Evolutionary conservation across 2,888 invertebrate genomes (phyloP), one percentile per base, ranked within the genome.

Genomic region (Tuberolachnus salignus): DNA sequence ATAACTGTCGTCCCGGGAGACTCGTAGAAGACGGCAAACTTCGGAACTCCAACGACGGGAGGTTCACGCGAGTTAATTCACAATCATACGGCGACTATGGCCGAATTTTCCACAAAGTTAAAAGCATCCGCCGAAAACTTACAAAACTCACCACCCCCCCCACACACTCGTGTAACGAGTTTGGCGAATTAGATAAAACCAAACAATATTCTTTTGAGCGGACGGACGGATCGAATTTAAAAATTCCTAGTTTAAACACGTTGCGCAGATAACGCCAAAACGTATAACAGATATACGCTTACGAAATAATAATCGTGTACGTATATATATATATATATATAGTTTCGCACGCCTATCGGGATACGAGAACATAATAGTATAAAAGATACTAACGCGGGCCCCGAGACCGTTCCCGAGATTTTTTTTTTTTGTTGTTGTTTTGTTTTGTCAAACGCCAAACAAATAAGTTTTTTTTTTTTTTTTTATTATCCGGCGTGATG

Each of bases 11-110:
- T 73, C 73, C 63, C 73, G 1, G n/a, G 73, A 53, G 51, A 64
- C 63, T n/a, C 9, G 34, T 6, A 6, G 34, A 34, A 34, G 34
- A n/a, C n/a, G n/a, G 23, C 26, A 73, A 73, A 73, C 73, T 73
- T 73, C 53, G 3, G 9, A 63, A 26, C n/a, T 61, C 61, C 34
- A 51, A 72, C 72, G 61, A 61, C 26, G 49, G 23, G n/a, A n/a
- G n/a, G 21, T 63, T 64, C 63, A 61, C 72, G 73, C 23, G 63
- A 73, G 44, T 21, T 63, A 73, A 73, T 73, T 73, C 23, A 42
- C 63, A 63, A 64, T 63, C 21, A 64, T 53, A 53, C 49, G 21
- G 34, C 34, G 21, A 66, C n/a, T 51, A 59, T 13, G 23, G 23
- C 44, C 4, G 44, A 75, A 55, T 75, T 23, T 66, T 46, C 16